phyloP scores from a whole-genome alignment of 2,113 vertebrate species.

The Balaeniceps rex region DNA sequence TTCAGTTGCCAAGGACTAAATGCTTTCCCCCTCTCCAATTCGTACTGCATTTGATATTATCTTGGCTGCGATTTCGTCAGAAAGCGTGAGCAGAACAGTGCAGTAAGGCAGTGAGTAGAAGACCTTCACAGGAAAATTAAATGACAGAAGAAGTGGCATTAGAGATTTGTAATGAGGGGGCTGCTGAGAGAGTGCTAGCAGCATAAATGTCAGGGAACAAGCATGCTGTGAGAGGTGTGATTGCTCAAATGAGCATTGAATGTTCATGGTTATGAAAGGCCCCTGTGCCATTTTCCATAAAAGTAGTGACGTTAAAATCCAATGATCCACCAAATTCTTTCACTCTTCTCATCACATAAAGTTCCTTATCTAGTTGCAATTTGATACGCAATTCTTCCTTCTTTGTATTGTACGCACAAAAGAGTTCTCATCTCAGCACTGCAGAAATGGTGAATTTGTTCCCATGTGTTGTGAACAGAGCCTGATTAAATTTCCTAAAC shows the following conservation, averaged over 20 bases:
- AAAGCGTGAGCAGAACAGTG: background rate
- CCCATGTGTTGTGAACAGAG: background rate
- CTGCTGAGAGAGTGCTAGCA: background rate
- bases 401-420: background rate
- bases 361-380: background rate
- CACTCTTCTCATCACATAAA: background rate
- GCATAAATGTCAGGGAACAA: conserved; percentile 45
- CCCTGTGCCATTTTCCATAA: background rate
- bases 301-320: background rate
- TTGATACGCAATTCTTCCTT: background rate
- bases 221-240: conserved; percentile 13
- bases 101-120: background rate
- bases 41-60: background rate
- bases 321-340: conserved; percentile 24
- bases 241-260: background rate
- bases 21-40: background rate
- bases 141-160: background rate
- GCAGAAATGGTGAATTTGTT: background rate
- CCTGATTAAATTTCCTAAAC: background rate
- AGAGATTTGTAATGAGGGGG: background rate
- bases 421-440: background rate
- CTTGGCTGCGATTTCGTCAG: background rate
- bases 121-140: conserved; percentile 34
- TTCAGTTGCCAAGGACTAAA: background rate
- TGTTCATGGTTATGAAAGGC: background rate